Conservation (phyloP, 2,797 vertebrate species). For the Eulemur albifrons region DNA sequence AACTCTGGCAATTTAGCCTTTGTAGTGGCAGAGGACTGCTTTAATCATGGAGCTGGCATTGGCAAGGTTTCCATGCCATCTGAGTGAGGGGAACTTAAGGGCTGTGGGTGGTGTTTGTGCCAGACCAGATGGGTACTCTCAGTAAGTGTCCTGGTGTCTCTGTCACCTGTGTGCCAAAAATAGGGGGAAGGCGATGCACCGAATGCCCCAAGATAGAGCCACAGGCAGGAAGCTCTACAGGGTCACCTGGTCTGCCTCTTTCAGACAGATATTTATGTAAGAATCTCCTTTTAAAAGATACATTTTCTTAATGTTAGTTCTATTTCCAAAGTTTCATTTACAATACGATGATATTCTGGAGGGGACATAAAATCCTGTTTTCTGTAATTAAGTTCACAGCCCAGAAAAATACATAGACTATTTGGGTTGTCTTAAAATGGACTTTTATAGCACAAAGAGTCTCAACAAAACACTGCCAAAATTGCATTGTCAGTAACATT, state of each 20-base stretch:
- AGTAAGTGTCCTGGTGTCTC: not conserved
- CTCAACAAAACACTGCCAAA: not conserved
- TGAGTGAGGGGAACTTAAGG: not conserved
- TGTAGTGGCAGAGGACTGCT: not conserved
- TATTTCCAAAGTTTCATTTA: constrained; percentile 18
- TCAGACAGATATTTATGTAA: not conserved
- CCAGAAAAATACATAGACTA: not conserved
- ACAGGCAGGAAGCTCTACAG: not conserved
- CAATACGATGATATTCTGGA: not conserved
- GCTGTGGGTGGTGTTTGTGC: not conserved
- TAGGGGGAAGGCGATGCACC: not conserved
- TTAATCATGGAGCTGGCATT: not conserved
- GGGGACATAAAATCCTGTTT: not conserved
- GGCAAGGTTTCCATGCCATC: not conserved
- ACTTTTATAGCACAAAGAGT: not conserved
- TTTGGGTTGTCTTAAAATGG: not conserved
- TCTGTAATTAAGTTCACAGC: not conserved
- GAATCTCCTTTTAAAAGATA: not conserved
- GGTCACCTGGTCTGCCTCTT: not conserved
- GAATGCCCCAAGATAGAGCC: not conserved
- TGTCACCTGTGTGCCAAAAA: not conserved
- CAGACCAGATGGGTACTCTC: not conserved
- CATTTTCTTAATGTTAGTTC: not conserved
- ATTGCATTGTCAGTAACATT: not conserved
- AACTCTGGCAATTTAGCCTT: not conserved